These are phyloP conservation scores for Timema podura DNA, from an alignment of 2,888 invertebrate species.

Conservation along the genomic window DNA sequence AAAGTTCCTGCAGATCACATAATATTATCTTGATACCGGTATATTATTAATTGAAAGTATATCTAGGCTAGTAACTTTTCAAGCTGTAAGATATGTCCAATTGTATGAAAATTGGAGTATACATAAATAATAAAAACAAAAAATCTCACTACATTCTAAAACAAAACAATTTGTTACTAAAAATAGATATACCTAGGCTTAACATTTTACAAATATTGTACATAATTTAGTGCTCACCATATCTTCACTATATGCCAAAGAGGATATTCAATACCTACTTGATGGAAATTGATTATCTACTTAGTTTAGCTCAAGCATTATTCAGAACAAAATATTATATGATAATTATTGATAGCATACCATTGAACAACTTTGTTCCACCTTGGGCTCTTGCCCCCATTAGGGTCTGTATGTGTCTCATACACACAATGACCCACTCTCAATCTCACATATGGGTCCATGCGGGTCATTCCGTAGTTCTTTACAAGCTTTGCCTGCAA, in stretches of 20 bases:
- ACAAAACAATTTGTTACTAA: neutral
- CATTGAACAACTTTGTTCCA: slow-evolving; percentile 96
- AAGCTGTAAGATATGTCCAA: too few species aligned
- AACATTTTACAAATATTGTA: too few species aligned
- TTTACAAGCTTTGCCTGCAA: slow-evolving; percentile 78
- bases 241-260: neutral
- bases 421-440: slow-evolving; percentile 91
- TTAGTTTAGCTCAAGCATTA: neutral
- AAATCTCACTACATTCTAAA: too few species aligned
- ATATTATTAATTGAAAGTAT: too few species aligned
- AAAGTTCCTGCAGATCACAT: too few species aligned
- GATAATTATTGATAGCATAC: slow-evolving; percentile 47
- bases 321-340: neutral
- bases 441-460: slow-evolving; percentile 94
- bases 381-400: slow-evolving; percentile 90
- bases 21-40: too few species aligned
- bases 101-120: too few species aligned
- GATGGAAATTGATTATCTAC: too few species aligned
- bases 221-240: neutral
- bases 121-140: too few species aligned
- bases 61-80: too few species aligned
- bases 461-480: slow-evolving; percentile 91
- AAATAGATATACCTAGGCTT: neutral
- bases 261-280: neutral
- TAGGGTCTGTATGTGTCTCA: slow-evolving; percentile 92